These are phyloP conservation scores for Colistium nudipinnis DNA, from an alignment of 2,113 vertebrate species.

Conservation along the genomic window DNA sequence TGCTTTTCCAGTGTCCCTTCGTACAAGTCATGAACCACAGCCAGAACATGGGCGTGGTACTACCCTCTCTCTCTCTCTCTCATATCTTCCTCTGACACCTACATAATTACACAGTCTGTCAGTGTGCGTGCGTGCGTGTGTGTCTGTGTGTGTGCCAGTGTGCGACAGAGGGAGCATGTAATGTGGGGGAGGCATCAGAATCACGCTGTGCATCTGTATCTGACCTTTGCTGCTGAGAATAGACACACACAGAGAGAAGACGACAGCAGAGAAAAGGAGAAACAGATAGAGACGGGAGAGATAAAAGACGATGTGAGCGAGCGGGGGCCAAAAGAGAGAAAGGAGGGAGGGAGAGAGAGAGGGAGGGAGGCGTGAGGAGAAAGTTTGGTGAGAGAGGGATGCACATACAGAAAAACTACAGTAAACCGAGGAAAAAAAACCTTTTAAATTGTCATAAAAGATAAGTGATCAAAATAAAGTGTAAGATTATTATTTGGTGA, in stretches of 20 bases:
- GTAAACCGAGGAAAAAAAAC: background rate
- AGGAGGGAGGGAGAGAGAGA: background rate
- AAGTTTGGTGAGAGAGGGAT: background rate
- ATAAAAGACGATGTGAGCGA: background rate
- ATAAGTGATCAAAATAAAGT: too few species aligned
- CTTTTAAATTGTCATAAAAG: too few species aligned
- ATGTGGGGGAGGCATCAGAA: slow-evolving; percentile 60
- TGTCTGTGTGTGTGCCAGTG: slow-evolving; percentile 25
- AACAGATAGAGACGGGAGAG: slow-evolving; percentile 6
- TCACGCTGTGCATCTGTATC: slow-evolving; percentile 62
- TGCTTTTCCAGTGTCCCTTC: slow-evolving; percentile 40
- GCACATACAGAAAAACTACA: background rate
- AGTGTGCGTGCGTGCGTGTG: slow-evolving; percentile 28
- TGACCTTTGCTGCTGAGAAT: slow-evolving; percentile 69
- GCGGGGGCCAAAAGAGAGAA: background rate
- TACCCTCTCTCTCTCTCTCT: slow-evolving; percentile 37
- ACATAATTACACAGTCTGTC: slow-evolving; percentile 69
- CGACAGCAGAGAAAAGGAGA: slow-evolving; percentile 38
- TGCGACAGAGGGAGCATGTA: slow-evolving; percentile 40
- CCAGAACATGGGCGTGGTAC: slow-evolving; percentile 45
- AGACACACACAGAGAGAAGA: slow-evolving; percentile 34
- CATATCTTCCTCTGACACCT: slow-evolving; percentile 56
- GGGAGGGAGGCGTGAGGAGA: background rate
- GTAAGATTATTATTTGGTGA: too few species aligned
- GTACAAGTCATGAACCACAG: slow-evolving; percentile 53